Percentiles rank a stretch among this genome's conserved stretches.
phyloP scores from a whole-genome alignment of 2,797 vertebrate genomes.

The Leucoraja ocellata region DNA sequence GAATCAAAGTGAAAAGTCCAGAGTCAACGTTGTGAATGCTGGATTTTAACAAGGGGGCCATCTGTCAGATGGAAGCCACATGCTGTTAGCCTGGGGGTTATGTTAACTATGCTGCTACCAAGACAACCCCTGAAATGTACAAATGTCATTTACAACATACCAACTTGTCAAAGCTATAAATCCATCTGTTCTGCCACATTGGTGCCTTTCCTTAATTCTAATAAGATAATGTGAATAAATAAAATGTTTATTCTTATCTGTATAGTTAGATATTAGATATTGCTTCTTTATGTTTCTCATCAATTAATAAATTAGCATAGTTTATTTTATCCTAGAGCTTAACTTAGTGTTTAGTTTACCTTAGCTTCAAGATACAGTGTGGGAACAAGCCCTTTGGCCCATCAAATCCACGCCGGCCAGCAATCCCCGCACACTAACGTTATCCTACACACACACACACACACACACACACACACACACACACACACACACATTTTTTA shows the following conservation, averaged over 20 bases:
- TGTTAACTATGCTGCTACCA: not conserved
- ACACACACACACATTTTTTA: no score
- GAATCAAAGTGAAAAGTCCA: not conserved
- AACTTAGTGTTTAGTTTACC: no score
- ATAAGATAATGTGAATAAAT: not conserved
- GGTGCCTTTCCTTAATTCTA: not conserved
- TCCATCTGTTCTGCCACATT: constrained; percentile 24
- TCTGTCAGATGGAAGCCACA: constrained; percentile 26
- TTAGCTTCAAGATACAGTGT: no score
- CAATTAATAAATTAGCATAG: not conserved
- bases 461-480: no score
- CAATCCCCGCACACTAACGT: no score
- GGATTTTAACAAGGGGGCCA: constrained; percentile 15
- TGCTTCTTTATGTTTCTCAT: not conserved
- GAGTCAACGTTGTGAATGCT: not conserved
- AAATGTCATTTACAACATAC: constrained; percentile 8
- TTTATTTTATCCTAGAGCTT: no score
- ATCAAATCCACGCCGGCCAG: no score
- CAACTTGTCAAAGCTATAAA: not conserved
- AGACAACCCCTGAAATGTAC: not conserved
- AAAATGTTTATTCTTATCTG: not conserved
- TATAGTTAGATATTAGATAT: not conserved
- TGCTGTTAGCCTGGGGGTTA: constrained; percentile 3
- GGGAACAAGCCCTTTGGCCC: no score
- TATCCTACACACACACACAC: no score